Evolutionary conservation across 2,113 vertebrate species (phyloP).

Genomic region (Bagarius yarrelli): DNA sequence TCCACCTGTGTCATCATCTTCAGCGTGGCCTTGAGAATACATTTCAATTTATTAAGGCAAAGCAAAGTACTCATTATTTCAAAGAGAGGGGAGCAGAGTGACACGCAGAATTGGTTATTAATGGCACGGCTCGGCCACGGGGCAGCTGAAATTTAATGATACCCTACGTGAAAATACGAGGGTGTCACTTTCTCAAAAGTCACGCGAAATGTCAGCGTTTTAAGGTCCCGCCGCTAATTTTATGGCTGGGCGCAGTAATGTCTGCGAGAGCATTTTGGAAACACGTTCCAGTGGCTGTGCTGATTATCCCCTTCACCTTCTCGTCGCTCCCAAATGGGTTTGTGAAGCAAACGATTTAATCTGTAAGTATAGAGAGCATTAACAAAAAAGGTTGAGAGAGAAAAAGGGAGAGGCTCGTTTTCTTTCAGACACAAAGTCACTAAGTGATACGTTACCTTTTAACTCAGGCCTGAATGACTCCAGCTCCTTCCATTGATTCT

Average conservation of each 20-base stretch:
- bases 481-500: conserved; percentile 90
- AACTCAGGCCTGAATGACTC: conserved; percentile 72
- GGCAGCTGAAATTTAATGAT: conserved; percentile 99
- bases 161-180: conserved; percentile 99
- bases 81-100: conserved; percentile 92
- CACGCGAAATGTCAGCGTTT: conserved; percentile 99
- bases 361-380: conserved; percentile 99
- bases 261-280: conserved; percentile 99
- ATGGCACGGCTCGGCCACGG: conserved; percentile 99
- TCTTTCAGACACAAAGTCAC: conserved; percentile 79
- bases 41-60: conserved; percentile 99
- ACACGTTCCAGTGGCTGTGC: conserved; percentile 99
- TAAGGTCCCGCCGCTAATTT: conserved; percentile 99
- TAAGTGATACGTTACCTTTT: conserved; percentile 77
- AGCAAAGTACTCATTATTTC: conserved; percentile 99
- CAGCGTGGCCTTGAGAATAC: conserved; percentile 97
- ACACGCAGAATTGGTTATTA: conserved; percentile 99
- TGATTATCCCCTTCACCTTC: conserved; percentile 99
- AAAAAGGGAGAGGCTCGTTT: conserved; percentile 81
- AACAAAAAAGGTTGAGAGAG: conserved; percentile 60
- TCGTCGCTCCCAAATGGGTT: conserved; percentile 98
- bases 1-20: conserved; percentile 78
- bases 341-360: conserved; percentile 99
- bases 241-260: conserved; percentile 99
- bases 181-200: conserved; percentile 99